Evolutionary conservation across 35 echinoderm and acorn worm genomes (phyloP).

Genomic region (Lytechinus pictus): DNA sequence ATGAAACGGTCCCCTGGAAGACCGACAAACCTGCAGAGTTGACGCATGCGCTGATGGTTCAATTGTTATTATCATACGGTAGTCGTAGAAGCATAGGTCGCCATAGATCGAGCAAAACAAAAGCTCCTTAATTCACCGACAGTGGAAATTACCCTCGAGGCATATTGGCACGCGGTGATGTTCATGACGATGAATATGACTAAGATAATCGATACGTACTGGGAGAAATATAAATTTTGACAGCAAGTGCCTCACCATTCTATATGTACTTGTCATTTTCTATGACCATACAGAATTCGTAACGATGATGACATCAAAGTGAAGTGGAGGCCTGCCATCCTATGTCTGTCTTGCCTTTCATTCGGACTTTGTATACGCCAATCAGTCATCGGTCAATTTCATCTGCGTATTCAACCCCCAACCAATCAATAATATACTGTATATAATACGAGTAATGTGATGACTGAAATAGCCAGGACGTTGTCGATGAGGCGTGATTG

Average conservation of each 20-base stretch:
- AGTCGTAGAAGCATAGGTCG: too few species aligned
- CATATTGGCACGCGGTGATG: background rate
- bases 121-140: background rate
- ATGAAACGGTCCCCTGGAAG: too few species aligned
- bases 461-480: conserved; percentile 28
- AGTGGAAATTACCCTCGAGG: background rate
- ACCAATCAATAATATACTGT: conserved; percentile 21
- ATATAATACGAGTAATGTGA: conserved; percentile 23
- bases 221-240: too few species aligned
- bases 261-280: background rate
- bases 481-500: background rate
- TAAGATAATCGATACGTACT: background rate
- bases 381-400: conserved; percentile 2
- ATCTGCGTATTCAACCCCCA: conserved; percentile 9
- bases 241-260: background rate
- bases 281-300: conserved; percentile 37
- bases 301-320: conserved; percentile 82
- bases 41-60: too few species aligned
- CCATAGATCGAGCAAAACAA: too few species aligned
- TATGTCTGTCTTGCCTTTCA: conserved; percentile 34
- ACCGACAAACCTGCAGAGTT: too few species aligned
- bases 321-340: conserved; percentile 26
- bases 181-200: background rate
- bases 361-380: conserved; percentile 25
- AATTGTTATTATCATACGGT: too few species aligned